Evolutionary conservation across 1,140 invertebrate genomes (phyloP).

Genomic region (Drosophila insularis): DNA sequence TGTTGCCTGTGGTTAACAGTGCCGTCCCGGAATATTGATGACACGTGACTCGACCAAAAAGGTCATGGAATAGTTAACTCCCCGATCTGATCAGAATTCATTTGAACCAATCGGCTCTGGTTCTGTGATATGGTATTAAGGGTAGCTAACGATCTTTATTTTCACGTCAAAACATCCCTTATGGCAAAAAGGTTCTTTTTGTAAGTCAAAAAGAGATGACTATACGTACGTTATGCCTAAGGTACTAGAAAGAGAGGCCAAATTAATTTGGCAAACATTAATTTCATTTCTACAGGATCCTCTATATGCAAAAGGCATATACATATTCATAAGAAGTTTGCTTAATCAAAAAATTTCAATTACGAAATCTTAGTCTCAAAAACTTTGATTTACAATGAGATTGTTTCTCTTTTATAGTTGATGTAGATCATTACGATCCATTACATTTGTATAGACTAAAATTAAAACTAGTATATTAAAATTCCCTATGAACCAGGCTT

Average conservation of each 20-base stretch:
- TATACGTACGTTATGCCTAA: not conserved
- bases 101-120: conserved; percentile 44
- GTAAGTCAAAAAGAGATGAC: conserved; percentile 27
- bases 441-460: too few relatives aligned
- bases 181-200: not conserved
- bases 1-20: conserved; percentile 29
- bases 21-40: conserved; percentile 44
- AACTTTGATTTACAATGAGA: too few relatives aligned
- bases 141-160: conserved; percentile 49
- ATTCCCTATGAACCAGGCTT: too few relatives aligned
- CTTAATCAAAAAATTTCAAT: too few relatives aligned
- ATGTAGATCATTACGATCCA: too few relatives aligned
- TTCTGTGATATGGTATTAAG: not conserved
- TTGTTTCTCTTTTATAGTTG: too few relatives aligned
- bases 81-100: conserved; percentile 63
- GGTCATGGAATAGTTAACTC: conserved; percentile 53
- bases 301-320: not conserved
- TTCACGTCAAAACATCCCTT: conserved; percentile 46
- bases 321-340: too few relatives aligned
- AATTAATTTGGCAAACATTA: not conserved
- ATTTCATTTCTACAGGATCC: not conserved
- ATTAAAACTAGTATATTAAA: too few relatives aligned
- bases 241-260: not conserved
- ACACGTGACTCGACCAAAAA: conserved; percentile 13
- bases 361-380: too few relatives aligned